Base-by-base conservation (phyloP, 2,113 vertebrate genomes). In the Cisticola juncidis region DNA sequence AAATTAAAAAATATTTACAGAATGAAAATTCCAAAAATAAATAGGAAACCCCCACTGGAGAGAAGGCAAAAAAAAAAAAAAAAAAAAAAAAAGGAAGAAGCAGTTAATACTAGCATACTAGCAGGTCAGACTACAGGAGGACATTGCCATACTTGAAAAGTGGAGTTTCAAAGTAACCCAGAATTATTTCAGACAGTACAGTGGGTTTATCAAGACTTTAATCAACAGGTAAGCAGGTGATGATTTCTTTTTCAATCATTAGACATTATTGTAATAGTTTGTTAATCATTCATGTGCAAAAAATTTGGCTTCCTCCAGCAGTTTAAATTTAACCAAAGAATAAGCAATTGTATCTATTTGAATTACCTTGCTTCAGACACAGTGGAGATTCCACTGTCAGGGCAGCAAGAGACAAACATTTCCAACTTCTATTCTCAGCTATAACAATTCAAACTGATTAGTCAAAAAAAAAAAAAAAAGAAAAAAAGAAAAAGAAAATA, bases 211-310 rank as follows among this genome's bases (percentile, higher is more conserved):
- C 61, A 78, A 71, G 69, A 68, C 12, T 64, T 94, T 81, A 57
- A 81, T 81, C 92, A 74, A 53, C 54, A 92, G 54, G 17, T 82
- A 91, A 65, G 25, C 54, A 56, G 68, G 42, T 83, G 47, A 73
- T 51, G 6, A 72, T 50, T 6, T 73, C 47, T 72, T 77, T 91
- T 71, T 53, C 5, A 73, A 15, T 48, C 8, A 3, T 71, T 85
- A 91, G 66, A 80, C 66, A 80, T 93, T 77, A 90, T 62, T 91
- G 24, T 35, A 81, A 44, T 68, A 23, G 17, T 91, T 87, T 80
- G 71, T 90, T 90, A 90, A 77, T 73, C 16, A 88, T 83, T 91
- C 24, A 62, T 95, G 93, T 95, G 80, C 8, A 60, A 76, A 95
- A 90, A 53, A 45, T 15, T 40, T 57, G 26, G 10, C 58, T 88